phyloP scores from a whole-genome alignment of 2,888 invertebrate genomes.

The Dasysyrphus tricinctus region DNA sequence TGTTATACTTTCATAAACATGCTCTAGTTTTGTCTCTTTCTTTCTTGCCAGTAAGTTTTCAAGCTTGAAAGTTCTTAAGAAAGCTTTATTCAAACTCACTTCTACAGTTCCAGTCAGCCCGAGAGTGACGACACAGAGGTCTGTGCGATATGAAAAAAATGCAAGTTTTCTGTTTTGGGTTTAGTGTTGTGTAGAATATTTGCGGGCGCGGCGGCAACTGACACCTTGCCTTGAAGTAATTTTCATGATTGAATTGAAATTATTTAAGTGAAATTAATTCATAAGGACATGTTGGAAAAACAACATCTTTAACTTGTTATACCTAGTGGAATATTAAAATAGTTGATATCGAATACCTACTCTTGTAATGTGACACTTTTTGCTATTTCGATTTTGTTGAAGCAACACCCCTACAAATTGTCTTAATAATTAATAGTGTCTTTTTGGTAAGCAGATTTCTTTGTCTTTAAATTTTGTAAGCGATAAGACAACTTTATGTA shows the following conservation, averaged over 20 bases:
- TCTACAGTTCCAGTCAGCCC: not conserved
- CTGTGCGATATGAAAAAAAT: not conserved
- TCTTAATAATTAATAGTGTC: not conserved
- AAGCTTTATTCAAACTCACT: not conserved
- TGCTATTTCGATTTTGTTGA: not conserved
- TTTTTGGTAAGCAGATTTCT: not conserved
- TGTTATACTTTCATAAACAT: not conserved
- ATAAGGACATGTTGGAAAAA: not conserved
- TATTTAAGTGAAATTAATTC: not conserved
- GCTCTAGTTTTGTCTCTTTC: not conserved
- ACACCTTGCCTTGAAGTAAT: not conserved
- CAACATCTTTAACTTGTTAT: not conserved
- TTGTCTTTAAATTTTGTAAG: not conserved
- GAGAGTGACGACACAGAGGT: not conserved
- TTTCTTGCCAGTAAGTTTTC: not conserved
- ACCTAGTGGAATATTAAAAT: not conserved
- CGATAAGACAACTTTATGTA: not conserved
- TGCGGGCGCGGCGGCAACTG: not conserved
- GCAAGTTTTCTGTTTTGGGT: not conserved
- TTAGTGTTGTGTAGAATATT: slow-evolving; percentile 4
- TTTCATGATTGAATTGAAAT: not conserved
- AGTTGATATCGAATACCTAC: too few relatives aligned
- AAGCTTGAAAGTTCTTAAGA: not conserved
- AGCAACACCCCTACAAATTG: not conserved
- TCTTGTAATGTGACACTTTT: not conserved